phyloP scores from a whole-genome alignment of 2,888 invertebrate genomes.

The Tortrix viridana region DNA sequence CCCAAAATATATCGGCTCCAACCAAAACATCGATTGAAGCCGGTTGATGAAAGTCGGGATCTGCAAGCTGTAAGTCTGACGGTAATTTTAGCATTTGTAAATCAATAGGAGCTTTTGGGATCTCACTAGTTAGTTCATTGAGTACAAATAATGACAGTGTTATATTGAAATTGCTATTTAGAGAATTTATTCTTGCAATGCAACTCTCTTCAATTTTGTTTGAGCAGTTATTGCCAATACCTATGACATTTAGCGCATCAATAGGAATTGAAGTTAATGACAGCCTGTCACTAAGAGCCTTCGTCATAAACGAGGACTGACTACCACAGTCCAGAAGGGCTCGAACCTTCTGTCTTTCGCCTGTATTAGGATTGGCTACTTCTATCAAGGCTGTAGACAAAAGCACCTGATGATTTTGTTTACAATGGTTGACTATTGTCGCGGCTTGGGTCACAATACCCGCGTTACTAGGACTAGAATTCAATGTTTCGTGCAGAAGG shows the following conservation, averaged over 20 bases:
- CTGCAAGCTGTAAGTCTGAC: constrained; percentile 25
- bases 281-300: constrained; percentile 8
- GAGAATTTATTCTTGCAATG: constrained; percentile 16
- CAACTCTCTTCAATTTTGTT: constrained; percentile 14
- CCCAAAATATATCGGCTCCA: constrained; percentile 15
- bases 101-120: constrained; percentile 28
- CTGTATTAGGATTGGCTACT: constrained; percentile 3
- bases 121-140: constrained; percentile 28
- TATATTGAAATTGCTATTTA: constrained; percentile 5
- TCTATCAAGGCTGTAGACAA: constrained; percentile 6
- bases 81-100: constrained; percentile 23
- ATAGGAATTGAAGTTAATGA: constrained; percentile 2
- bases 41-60: constrained; percentile 29
- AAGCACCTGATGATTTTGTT: too few relatives aligned
- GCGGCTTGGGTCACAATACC: not conserved
- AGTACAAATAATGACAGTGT: constrained; percentile 29
- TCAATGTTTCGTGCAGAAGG: constrained; percentile 9
- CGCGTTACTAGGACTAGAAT: not conserved
- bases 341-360: constrained; percentile 11
- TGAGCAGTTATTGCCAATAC: constrained; percentile 6
- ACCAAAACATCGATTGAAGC: constrained; percentile 20
- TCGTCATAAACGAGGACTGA: constrained; percentile 9
- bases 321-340: constrained; percentile 1
- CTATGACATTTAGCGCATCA: constrained; percentile 11
- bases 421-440: constrained; percentile 7